These are phyloP conservation scores for Akabosia matsudoensis DNA, from an alignment of 1,140 invertebrate species.

Conservation along the genomic window DNA sequence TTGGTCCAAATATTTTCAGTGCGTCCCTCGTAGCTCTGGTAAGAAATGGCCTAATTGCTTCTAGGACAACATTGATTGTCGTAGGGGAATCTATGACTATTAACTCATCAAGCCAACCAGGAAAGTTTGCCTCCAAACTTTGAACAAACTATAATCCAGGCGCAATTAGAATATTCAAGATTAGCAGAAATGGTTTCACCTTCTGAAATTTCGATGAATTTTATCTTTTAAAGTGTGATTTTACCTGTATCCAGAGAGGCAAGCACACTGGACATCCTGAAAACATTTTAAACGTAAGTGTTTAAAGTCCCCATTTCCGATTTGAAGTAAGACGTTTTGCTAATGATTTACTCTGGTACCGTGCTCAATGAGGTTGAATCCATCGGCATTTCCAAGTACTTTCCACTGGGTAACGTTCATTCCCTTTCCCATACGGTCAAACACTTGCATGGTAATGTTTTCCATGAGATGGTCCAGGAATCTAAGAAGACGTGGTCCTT, in stretches of 20 bases:
- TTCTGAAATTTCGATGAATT: too few species aligned
- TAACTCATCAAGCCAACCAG: background rate
- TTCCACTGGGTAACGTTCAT: background rate
- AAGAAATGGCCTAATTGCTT: background rate
- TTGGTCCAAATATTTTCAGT: background rate
- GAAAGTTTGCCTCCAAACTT: background rate
- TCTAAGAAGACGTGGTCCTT: background rate
- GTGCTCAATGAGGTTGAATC: background rate
- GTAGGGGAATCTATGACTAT: background rate
- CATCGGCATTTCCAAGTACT: background rate
- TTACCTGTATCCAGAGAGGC: background rate
- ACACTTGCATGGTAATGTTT: conserved; percentile 5
- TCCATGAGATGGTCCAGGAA: background rate
- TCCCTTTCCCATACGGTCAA: background rate
- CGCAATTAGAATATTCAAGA: too few species aligned
- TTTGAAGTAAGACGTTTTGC: background rate
- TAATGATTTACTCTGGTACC: too few species aligned
- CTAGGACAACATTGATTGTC: background rate
- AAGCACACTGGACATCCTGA: background rate
- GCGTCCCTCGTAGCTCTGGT: background rate
- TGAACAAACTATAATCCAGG: too few species aligned
- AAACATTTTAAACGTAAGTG: background rate
- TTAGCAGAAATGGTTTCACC: too few species aligned
- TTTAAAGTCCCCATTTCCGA: background rate
- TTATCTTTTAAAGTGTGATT: too few species aligned